Evolutionary conservation across 2,797 vertebrate genomes (phyloP).

Genomic region (Diplodus sargus): DNA sequence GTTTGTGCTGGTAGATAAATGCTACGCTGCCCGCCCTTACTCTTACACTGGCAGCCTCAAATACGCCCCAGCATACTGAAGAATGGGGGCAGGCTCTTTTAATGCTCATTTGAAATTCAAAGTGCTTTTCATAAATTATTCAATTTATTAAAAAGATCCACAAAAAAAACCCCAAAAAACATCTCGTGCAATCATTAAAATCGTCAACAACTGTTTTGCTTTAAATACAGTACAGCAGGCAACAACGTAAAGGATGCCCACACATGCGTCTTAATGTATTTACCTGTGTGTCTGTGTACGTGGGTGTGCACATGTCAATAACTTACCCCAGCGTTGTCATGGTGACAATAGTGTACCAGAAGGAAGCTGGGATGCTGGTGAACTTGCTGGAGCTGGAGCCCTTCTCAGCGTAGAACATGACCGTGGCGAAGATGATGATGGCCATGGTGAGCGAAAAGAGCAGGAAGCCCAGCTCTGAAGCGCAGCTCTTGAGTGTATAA

Average conservation of each 20-base stretch:
- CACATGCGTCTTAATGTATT: not conserved
- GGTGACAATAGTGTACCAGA: constrained; percentile 99
- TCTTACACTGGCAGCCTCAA: constrained; percentile 75
- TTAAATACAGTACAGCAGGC: not conserved
- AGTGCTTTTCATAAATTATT: constrained; percentile 67
- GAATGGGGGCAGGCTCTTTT: constrained; percentile 56
- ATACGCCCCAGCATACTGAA: constrained; percentile 64
- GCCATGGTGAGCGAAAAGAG: constrained; percentile 99
- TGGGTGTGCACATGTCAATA: constrained; percentile 11
- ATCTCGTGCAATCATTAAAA: constrained; percentile 20
- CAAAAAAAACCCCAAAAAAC: constrained; percentile 18
- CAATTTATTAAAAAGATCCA: constrained; percentile 36
- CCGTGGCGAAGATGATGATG: constrained; percentile 99
- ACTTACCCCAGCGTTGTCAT: constrained; percentile 99
- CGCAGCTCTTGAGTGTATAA: constrained; percentile 99
- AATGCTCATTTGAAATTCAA: constrained; percentile 62
- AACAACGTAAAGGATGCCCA: not conserved
- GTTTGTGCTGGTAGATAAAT: constrained; percentile 77
- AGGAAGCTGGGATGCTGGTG: constrained; percentile 98
- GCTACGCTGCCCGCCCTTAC: constrained; percentile 69
- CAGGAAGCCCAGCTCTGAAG: constrained; percentile 97
- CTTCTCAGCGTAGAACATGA: constrained; percentile 99
- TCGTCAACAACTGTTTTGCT: not conserved
- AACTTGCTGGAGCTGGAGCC: constrained; percentile 99
- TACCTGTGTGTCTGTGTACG: not conserved